Evolutionary conservation across 2,113 vertebrate species (phyloP).

Genomic region (Triplophysa siluroides): DNA sequence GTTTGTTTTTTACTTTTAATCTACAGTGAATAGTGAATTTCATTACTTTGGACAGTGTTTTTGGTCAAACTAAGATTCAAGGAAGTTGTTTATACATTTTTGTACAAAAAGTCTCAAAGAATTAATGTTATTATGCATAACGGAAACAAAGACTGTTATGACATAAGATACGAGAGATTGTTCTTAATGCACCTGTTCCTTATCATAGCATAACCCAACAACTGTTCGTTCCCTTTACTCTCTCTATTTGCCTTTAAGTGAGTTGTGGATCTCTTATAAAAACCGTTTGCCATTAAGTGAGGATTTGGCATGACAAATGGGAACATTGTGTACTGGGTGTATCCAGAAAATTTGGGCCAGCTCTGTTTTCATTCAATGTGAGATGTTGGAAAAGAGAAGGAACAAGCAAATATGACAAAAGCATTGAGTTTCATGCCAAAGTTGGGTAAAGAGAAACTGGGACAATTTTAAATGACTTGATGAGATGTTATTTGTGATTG

Average conservation of each 20-base stretch:
- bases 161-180: background rate
- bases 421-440: background rate
- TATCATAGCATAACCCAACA: background rate
- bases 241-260: conserved; percentile 42
- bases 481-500: background rate
- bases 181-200: conserved; percentile 38
- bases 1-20: no score
- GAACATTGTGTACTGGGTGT: conserved; percentile 50
- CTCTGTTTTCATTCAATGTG: conserved; percentile 40
- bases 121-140: conserved; percentile 9
- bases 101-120: background rate
- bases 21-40: no score
- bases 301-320: conserved; percentile 47
- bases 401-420: conserved; percentile 13
- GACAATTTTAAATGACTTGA: background rate
- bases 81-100: no score
- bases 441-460: background rate
- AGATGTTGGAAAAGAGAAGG: conserved; percentile 17
- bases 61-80: background rate
- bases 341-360: conserved; percentile 2
- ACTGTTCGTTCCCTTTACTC: conserved; percentile 27
- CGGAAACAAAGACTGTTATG: background rate
- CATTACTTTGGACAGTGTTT: background rate
- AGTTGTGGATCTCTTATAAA: conserved; percentile 41
- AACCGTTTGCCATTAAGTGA: conserved; percentile 27